Evolutionary conservation across 2,888 invertebrate genomes (phyloP).

Genomic region (Exephanes ischioxanthus): DNA sequence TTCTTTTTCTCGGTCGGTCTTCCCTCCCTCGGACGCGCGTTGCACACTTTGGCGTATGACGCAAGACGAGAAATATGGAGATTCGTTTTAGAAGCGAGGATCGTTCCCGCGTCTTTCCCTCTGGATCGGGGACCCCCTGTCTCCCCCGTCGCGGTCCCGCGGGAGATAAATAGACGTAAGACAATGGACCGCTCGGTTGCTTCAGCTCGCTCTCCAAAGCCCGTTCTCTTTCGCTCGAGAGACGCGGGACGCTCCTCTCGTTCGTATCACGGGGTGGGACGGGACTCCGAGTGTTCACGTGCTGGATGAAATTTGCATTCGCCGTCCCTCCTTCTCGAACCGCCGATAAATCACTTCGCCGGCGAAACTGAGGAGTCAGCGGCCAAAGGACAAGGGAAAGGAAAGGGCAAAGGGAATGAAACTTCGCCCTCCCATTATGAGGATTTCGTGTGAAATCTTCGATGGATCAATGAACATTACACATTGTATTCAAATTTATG

Average conservation of each 20-base stretch:
- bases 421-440: slow-evolving; percentile 54
- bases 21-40: slow-evolving; percentile 9
- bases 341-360: slow-evolving; percentile 81
- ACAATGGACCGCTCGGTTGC: slow-evolving; percentile 77
- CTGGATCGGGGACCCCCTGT: slow-evolving; percentile 25
- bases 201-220: slow-evolving; percentile 33
- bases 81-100: slow-evolving; percentile 61
- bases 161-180: slow-evolving; percentile 81
- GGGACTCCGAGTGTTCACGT: slow-evolving; percentile 76
- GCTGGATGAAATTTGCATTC: slow-evolving; percentile 82
- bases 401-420: slow-evolving; percentile 59
- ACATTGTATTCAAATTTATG: slow-evolving; percentile 6
- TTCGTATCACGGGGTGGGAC: slow-evolving; percentile 60
- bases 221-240: slow-evolving; percentile 27
- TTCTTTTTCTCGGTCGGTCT: slow-evolving; percentile 7
- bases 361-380: slow-evolving; percentile 67
- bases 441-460: slow-evolving; percentile 42
- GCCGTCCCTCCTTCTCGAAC: slow-evolving; percentile 76
- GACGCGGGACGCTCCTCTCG: slow-evolving; percentile 22
- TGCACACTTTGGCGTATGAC: slow-evolving; percentile 38
- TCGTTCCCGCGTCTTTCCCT: slow-evolving; percentile 42
- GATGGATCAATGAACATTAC: slow-evolving; percentile 46
- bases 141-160: slow-evolving; percentile 49
- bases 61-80: slow-evolving; percentile 56
- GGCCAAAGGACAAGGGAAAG: slow-evolving; percentile 61